A percentile compares a stretch with the other conserved stretches of the same genome.
Conservation (phyloP, 2,888 invertebrate species). For the Stenoptilia bipunctidactyla region DNA sequence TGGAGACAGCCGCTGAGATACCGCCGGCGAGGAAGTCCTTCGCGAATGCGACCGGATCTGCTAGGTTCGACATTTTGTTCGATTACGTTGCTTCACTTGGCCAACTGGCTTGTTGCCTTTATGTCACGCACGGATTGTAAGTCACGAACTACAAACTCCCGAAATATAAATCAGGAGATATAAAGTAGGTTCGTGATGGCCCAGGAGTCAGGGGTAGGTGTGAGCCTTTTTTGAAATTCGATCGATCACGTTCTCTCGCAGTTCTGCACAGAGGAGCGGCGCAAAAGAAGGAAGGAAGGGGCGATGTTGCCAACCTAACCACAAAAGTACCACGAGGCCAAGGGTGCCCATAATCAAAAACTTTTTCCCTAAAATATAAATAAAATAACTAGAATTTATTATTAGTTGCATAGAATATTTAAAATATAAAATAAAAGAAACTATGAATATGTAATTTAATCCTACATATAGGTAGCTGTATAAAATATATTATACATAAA, state of each 20-base stretch:
- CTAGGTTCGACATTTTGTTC: slow-evolving; percentile 64
- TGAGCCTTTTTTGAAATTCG: slow-evolving; percentile 70
- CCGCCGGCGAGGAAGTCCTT: slow-evolving; percentile 96
- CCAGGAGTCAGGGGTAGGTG: slow-evolving; percentile 68
- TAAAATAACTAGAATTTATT: no score
- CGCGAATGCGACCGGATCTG: slow-evolving; percentile 87
- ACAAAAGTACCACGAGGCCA: slow-evolving; percentile 60
- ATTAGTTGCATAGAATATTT: no score
- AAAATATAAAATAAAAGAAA: no score
- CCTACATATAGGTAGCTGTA: no score
- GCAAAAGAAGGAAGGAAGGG: slow-evolving; percentile 69
- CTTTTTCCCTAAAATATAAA: no score
- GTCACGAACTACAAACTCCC: slow-evolving; percentile 67
- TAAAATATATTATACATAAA: no score
- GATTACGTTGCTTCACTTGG: slow-evolving; percentile 41
- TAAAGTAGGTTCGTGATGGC: slow-evolving; percentile 60
- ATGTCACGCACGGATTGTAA: slow-evolving; percentile 56
- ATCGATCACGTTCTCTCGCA: slow-evolving; percentile 69
- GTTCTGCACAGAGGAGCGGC: slow-evolving; percentile 63
- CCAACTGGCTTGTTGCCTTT: slow-evolving; percentile 41
- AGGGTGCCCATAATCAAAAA: slow-evolving; percentile 24
- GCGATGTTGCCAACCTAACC: slow-evolving; percentile 55
- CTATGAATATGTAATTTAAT: no score
- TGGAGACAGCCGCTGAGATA: slow-evolving; percentile 93
- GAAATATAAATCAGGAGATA: slow-evolving; percentile 59